A percentile compares a stretch with the other conserved stretches of the same genome.
Evolutionary conservation across 1,140 invertebrate genomes (phyloP).

Genomic region (Drosophila kurseongensis): DNA sequence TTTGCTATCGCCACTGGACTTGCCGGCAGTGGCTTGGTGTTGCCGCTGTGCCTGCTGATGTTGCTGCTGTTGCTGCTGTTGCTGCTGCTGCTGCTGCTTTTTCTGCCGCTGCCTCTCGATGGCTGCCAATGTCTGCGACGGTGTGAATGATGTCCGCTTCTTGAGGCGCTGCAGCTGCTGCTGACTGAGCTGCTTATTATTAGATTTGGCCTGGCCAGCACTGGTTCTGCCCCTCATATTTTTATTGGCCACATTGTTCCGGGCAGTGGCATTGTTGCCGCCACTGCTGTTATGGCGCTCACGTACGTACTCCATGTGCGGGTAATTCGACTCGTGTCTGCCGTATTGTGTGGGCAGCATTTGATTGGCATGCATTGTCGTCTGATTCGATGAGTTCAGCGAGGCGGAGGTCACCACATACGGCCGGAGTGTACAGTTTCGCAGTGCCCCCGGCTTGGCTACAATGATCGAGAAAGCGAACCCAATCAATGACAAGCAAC

Average conservation of each 20-base stretch:
- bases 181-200: slow-evolving; percentile 72
- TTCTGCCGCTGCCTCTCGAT: slow-evolving; percentile 71
- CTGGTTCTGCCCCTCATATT: slow-evolving; percentile 61
- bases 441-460: slow-evolving; percentile 92
- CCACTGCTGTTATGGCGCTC: slow-evolving; percentile 67
- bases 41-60: slow-evolving; percentile 36
- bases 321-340: slow-evolving; percentile 84
- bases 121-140: slow-evolving; percentile 77
- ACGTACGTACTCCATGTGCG: slow-evolving; percentile 84
- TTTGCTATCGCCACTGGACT: slow-evolving; percentile 67
- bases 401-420: slow-evolving; percentile 84
- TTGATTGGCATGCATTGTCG: slow-evolving; percentile 84
- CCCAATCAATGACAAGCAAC: slow-evolving; percentile 31
- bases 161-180: slow-evolving; percentile 79
- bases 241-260: slow-evolving; percentile 65
- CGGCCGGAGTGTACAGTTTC: slow-evolving; percentile 92
- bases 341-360: slow-evolving; percentile 83
- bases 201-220: slow-evolving; percentile 69
- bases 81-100: slow-evolving; percentile 50
- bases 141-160: slow-evolving; percentile 83
- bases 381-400: slow-evolving; percentile 84
- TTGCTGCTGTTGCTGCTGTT: slow-evolving; percentile 41
- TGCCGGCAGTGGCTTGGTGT: slow-evolving; percentile 41
- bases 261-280: slow-evolving; percentile 36
- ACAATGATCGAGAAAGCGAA: slow-evolving; percentile 10